phyloP scores from a whole-genome alignment of 2,113 vertebrate genomes.

The Xenus cinereus region DNA sequence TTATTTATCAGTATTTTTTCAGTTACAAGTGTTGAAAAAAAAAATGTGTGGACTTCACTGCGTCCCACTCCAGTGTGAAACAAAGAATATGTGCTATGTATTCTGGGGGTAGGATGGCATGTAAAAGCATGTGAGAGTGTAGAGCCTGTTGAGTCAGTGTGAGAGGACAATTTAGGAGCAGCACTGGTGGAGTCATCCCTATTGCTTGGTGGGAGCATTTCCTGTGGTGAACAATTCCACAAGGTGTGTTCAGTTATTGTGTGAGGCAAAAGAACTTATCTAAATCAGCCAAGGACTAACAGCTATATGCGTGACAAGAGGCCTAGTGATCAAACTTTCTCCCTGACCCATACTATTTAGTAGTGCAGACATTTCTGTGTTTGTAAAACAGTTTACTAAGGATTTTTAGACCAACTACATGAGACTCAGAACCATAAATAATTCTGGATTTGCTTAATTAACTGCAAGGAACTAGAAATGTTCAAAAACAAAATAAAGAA shows the following conservation, averaged over 20 bases:
- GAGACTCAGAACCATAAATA: not conserved
- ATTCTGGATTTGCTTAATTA: not conserved
- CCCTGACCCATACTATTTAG: not conserved
- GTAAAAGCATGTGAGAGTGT: not conserved
- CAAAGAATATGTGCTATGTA: not conserved
- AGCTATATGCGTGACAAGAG: not conserved
- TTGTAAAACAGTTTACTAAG: not conserved
- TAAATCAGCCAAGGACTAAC: not conserved
- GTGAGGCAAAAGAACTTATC: not conserved
- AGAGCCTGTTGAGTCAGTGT: not conserved
- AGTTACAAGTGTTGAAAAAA: not conserved
- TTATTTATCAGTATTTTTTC: not conserved
- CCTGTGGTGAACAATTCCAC: not conserved
- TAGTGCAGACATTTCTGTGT: not conserved
- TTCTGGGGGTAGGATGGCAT: not conserved
- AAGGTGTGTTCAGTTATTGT: not conserved
- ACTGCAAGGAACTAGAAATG: not conserved
- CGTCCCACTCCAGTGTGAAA: not conserved
- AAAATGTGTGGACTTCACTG: not conserved
- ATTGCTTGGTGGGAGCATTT: not conserved
- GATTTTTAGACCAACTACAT: not conserved
- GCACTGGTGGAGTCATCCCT: not conserved
- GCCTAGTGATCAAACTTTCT: not conserved
- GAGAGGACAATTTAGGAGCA: not conserved
- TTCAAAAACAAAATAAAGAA: not conserved